Evolutionary conservation across 2,113 vertebrate genomes (phyloP).

Genomic region (Pterocles orientalis): DNA sequence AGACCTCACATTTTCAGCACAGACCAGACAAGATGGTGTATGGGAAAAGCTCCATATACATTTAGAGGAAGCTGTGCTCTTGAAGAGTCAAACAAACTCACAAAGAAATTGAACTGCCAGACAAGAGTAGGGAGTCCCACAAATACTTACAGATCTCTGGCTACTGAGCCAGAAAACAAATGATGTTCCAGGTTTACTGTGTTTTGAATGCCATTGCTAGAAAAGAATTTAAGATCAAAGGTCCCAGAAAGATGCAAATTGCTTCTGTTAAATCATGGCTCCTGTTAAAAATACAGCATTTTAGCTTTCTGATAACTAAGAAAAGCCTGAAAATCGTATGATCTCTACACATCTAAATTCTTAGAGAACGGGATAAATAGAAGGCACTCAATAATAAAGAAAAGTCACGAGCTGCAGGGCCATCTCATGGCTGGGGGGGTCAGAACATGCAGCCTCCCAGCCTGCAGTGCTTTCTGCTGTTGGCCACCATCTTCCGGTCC

Average conservation of each 20-base stretch:
- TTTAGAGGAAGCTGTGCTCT: not conserved
- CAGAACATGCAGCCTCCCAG: not conserved
- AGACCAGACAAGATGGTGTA: not conserved
- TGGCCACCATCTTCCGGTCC: not conserved
- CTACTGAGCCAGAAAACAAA: not conserved
- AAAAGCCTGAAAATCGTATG: not conserved
- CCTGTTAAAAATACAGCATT: not conserved
- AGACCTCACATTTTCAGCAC: rapidly evolving
- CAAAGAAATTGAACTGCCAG: not conserved
- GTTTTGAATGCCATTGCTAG: not conserved
- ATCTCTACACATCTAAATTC: not conserved
- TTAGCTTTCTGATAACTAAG: not conserved
- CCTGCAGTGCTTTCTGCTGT: not conserved
- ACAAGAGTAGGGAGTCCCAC: not conserved
- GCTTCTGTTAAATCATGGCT: not conserved
- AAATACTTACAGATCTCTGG: not conserved
- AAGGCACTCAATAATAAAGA: not conserved
- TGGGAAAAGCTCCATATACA: not conserved
- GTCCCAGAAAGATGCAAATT: not conserved
- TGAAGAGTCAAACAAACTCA: not conserved
- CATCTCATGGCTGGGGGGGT: not conserved
- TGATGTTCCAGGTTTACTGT: not conserved
- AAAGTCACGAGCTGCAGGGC: not conserved
- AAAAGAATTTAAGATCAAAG: not conserved
- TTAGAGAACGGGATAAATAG: not conserved